Conservation (phyloP, 1,140 invertebrate species). For the Pogonus chalceus region DNA sequence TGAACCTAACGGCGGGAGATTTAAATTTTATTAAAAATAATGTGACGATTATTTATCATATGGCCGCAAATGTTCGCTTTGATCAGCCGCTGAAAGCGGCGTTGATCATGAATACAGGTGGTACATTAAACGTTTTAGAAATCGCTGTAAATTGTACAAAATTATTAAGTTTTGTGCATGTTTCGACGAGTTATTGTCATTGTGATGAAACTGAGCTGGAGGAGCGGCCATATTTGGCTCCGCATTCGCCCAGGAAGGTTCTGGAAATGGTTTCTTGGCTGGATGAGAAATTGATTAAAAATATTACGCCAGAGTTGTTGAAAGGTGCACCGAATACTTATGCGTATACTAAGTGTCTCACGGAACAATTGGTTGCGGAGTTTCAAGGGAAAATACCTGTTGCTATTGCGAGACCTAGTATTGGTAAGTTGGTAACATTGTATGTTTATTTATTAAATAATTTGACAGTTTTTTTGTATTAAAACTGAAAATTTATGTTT, state of each 20-base stretch:
- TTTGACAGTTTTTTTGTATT: too few relatives aligned
- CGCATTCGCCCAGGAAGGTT: constrained; percentile 54
- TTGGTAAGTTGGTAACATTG: constrained; percentile 45
- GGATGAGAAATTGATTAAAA: constrained; percentile 55
- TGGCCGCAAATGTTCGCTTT: constrained; percentile 62
- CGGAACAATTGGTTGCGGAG: constrained; percentile 57
- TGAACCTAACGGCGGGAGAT: constrained; percentile 51
- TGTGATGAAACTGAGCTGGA: constrained; percentile 57
- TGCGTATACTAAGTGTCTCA: constrained; percentile 65
- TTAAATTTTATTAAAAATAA: constrained; percentile 41
- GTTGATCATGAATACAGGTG: constrained; percentile 39
- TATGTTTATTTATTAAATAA: too few relatives aligned
- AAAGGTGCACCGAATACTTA: constrained; percentile 68
- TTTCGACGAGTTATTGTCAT: constrained; percentile 76
- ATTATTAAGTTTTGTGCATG: constrained; percentile 52
- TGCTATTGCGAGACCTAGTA: constrained; percentile 62
- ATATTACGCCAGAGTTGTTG: constrained; percentile 68
- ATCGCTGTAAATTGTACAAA: constrained; percentile 32
- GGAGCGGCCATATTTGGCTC: constrained; percentile 55
- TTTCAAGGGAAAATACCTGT: constrained; percentile 50
- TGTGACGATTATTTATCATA: constrained; percentile 65
- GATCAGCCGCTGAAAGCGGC: constrained; percentile 41
- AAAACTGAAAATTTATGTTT: too few relatives aligned
- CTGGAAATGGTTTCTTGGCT: constrained; percentile 71
- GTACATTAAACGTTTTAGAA: constrained; percentile 37